Conservation (phyloP, 2,888 invertebrate species). For the Drosophila lacicola region DNA sequence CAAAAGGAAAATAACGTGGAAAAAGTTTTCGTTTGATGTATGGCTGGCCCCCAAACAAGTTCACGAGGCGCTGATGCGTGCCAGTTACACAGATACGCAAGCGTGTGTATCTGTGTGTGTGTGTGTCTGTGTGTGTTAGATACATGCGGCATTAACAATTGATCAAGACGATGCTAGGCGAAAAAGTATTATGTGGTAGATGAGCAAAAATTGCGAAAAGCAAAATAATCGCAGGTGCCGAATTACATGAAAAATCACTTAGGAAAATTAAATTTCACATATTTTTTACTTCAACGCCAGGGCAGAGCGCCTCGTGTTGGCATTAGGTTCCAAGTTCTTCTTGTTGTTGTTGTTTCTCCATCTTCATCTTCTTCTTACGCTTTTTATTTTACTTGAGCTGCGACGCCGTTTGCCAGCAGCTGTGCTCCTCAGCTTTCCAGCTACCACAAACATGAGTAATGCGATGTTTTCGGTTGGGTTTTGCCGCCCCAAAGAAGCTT, state of each 20-base stretch:
- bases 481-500: constrained; percentile 9
- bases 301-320: constrained; percentile 40
- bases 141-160: constrained; percentile 73
- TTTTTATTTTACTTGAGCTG: constrained; percentile 16
- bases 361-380: constrained; percentile 3
- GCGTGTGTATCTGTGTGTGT: neutral
- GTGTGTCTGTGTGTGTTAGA: constrained; percentile 19
- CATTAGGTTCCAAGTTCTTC: constrained; percentile 56
- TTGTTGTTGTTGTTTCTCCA: constrained; percentile 22
- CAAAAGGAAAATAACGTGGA: constrained; percentile 43
- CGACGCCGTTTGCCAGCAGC: constrained; percentile 32
- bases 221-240: constrained; percentile 79
- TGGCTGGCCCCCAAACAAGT: constrained; percentile 67
- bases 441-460: constrained; percentile 76
- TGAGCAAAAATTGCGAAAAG: constrained; percentile 41
- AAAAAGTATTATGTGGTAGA: constrained; percentile 68
- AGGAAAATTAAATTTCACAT: constrained; percentile 81
- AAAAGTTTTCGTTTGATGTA: constrained; percentile 72
- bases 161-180: constrained; percentile 65
- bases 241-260: constrained; percentile 81
- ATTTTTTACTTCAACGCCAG: constrained; percentile 77
- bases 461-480: constrained; percentile 58
- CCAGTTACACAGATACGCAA: constrained; percentile 6
- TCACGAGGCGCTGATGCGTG: constrained; percentile 70
- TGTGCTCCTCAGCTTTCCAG: constrained; percentile 48